Evolutionary conservation across 1,140 invertebrate genomes (phyloP).

Genomic region (Coptotermes formosanus): DNA sequence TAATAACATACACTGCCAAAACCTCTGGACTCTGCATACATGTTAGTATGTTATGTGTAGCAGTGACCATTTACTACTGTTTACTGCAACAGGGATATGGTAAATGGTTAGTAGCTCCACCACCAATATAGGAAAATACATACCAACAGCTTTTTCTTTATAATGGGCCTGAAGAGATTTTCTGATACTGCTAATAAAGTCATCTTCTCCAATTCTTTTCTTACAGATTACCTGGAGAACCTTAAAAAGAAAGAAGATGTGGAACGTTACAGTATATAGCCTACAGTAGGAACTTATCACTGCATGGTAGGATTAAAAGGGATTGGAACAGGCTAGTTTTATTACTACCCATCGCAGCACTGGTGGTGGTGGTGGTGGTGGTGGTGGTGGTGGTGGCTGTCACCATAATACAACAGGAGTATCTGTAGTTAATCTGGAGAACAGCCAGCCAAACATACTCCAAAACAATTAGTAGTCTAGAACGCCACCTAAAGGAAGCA

Average conservation of each 20-base stretch:
- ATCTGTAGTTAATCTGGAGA: no score
- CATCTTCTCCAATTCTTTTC: constrained; percentile 71
- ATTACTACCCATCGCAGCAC: not conserved
- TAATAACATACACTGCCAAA: no score
- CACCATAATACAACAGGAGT: no score
- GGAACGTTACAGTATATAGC: not conserved
- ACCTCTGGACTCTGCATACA: not conserved
- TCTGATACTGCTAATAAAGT: constrained; percentile 83
- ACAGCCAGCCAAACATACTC: no score
- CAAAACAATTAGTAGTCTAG: no score
- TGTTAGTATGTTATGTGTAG: not conserved
- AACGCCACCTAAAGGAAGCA: no score
- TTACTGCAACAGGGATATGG: no score
- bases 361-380: not conserved
- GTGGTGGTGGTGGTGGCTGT: not conserved
- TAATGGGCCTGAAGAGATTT: constrained; percentile 69
- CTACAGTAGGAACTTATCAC: not conserved
- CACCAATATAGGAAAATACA: constrained; percentile 36
- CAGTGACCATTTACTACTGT: no score
- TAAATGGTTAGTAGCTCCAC: not conserved
- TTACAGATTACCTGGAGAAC: constrained; percentile 80
- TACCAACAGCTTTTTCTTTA: constrained; percentile 72
- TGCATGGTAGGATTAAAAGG: not conserved
- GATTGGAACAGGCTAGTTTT: not conserved
- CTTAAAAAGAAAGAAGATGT: constrained; percentile 46